Evolutionary conservation across 1,140 invertebrate species (phyloP), one percentile per base, ranked within the genome.

Genomic region (Rhizoglyphus robini): DNA sequence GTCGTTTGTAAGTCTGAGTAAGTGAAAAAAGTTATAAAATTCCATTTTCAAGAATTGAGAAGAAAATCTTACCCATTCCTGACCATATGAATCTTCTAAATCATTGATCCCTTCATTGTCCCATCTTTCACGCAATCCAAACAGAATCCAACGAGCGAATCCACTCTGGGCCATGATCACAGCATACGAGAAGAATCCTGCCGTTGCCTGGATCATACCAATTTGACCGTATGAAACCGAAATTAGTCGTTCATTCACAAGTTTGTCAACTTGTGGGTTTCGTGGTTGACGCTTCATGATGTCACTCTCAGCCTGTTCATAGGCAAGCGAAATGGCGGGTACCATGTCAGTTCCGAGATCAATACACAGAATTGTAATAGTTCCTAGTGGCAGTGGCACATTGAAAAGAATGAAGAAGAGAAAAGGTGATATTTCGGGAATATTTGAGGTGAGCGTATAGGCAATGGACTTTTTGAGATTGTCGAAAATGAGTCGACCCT

Each of bases 391-490:
- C 70, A 99, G 81, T 63, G 96, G 96, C 75, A 98, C 92, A 75
- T 96, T 91, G 77, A 88, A 87, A 29, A 98, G 81, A 77, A 99
- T 97, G 80, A 97, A 98, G 67, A 93, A 86, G 75, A 98, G 83
- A 85, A 99, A 99, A 60, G 96, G 96, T 48, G 91, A 93, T 74
- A 99, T 97, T 82, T 99, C 96, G 69, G 96, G 95, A 80, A 99
- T 97, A 80, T 99, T 99, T 66, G 92, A 96, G 68, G 96, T 98
- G 65, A 99, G 79, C 41, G 95, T 98, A 81, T 99, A 99, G 25
- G 94, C 94, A 80, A 99, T 98, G 69, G 95, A 98, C 79, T 99
- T 99, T 81, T 99, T 99, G 77, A 99, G 79, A 77, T 99, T 99
- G 81, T 99, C 95, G 81, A 99, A 98, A 76, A 98, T 98, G 68